Conservation (phyloP, 2,888 invertebrate species). For the Lissonota sp. region DNA sequence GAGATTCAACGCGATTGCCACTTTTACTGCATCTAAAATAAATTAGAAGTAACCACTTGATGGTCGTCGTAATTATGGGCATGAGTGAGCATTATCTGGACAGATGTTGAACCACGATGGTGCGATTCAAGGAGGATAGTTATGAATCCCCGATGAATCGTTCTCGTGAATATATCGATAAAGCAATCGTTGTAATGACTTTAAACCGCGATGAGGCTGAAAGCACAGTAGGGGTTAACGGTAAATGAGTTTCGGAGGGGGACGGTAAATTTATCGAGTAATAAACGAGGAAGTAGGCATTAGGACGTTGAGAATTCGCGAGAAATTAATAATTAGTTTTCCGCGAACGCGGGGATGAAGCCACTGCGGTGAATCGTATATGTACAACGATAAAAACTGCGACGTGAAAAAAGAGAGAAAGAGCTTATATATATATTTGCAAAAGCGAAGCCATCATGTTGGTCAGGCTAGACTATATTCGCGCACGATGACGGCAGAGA, state of each 20-base stretch:
- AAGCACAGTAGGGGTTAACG: background rate
- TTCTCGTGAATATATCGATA: background rate
- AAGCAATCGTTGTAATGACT: conserved; percentile 24
- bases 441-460: conserved; percentile 15
- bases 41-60: no score
- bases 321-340: conserved; percentile 53
- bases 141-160: background rate
- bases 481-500: conserved; percentile 28
- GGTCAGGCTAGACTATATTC: conserved; percentile 13
- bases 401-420: conserved; percentile 1
- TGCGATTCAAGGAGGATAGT: background rate
- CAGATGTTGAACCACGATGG: background rate
- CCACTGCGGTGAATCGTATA: conserved; percentile 10
- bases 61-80: no score
- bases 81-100: no score
- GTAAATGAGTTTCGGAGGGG: background rate
- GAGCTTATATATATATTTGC: conserved; percentile 10
- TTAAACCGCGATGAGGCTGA: conserved; percentile 22
- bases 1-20: conserved; percentile 17
- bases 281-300: conserved; percentile 24
- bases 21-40: background rate
- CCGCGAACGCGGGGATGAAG: conserved; percentile 6
- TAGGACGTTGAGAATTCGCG: conserved; percentile 23
- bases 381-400: background rate
- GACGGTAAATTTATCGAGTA: conserved; percentile 21